Evolutionary conservation across 2,797 vertebrate genomes (phyloP).

Genomic region (Myotis daubentonii): DNA sequence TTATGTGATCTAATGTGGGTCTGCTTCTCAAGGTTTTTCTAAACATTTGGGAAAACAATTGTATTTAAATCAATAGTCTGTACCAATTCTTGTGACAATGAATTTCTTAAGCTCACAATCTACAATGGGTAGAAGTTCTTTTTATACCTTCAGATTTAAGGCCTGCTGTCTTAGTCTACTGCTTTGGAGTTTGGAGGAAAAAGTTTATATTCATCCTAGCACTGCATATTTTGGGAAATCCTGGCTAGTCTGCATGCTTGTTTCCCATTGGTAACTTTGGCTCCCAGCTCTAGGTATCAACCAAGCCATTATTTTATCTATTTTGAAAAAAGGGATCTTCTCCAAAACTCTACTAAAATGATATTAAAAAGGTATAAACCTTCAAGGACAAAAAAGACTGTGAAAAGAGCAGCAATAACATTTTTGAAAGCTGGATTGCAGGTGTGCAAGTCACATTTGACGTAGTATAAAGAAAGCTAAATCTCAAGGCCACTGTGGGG

Average conservation of each 20-base stretch:
- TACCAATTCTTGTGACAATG: not conserved
- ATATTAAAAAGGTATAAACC: not conserved
- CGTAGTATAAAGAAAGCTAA: not conserved
- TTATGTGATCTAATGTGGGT: not conserved
- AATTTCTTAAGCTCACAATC: not conserved
- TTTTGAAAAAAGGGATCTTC: not conserved
- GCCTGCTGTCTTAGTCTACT: not conserved
- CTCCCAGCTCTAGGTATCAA: not conserved
- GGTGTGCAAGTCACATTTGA: not conserved
- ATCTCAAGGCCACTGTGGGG: not conserved
- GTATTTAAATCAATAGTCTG: not conserved
- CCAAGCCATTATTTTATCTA: not conserved
- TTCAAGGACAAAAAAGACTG: constrained; percentile 19
- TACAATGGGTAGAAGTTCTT: not conserved
- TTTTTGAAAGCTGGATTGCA: constrained; percentile 21
- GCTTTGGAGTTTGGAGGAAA: not conserved
- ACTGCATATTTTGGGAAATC: not conserved
- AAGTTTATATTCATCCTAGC: not conserved
- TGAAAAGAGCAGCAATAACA: not conserved
- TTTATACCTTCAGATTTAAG: not conserved
- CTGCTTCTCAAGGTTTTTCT: not conserved
- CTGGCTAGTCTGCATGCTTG: not conserved
- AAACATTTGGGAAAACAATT: not conserved
- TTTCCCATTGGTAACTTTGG: not conserved
- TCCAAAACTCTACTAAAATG: not conserved